phyloP scores from a whole-genome alignment of 2,797 vertebrate genomes.

The Acipenser oxyrinchus region DNA sequence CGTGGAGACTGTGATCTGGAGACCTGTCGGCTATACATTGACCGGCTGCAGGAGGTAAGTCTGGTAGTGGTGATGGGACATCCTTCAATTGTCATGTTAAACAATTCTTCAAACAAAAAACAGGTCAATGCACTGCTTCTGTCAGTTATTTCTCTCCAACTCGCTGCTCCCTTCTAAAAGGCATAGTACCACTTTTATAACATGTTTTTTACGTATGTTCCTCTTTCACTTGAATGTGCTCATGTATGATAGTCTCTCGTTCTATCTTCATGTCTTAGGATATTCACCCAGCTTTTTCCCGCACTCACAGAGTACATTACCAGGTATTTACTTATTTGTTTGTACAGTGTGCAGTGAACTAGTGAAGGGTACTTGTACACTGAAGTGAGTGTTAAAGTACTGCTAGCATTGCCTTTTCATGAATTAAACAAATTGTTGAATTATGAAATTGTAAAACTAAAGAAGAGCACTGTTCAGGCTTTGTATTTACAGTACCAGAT shows the following conservation, averaged over 20 bases:
- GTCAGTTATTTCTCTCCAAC: not conserved
- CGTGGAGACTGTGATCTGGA: slow-evolving; percentile 94
- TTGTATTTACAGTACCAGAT: slow-evolving; percentile 1
- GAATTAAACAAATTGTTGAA: too few relatives aligned
- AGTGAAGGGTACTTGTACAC: not conserved
- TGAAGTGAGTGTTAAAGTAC: too few relatives aligned
- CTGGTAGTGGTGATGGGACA: too few relatives aligned
- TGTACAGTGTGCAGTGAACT: slow-evolving; percentile 17
- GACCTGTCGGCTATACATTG: slow-evolving; percentile 91
- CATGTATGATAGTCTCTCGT: not conserved
- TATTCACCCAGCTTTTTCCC: slow-evolving; percentile 61
- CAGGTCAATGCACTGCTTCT: not conserved
- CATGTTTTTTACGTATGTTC: slow-evolving; percentile 35
- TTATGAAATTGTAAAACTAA: not conserved
- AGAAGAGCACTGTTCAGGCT: slow-evolving; percentile 21
- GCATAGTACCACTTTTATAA: slow-evolving; percentile 14
- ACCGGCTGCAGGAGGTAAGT: slow-evolving; percentile 87
- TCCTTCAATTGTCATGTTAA: not conserved
- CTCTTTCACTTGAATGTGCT: slow-evolving; percentile 34
- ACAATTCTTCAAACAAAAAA: not conserved
- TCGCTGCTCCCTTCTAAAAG: not conserved
- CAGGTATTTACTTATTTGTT: slow-evolving; percentile 65
- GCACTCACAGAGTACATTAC: slow-evolving; percentile 85
- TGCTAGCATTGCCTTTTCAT: too few relatives aligned
- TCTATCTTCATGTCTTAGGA: slow-evolving; percentile 45